Percentiles rank a stretch among this genome's conserved stretches.
phyloP scores from a whole-genome alignment of 2,888 invertebrate species.

The Campaea margaritaria region DNA sequence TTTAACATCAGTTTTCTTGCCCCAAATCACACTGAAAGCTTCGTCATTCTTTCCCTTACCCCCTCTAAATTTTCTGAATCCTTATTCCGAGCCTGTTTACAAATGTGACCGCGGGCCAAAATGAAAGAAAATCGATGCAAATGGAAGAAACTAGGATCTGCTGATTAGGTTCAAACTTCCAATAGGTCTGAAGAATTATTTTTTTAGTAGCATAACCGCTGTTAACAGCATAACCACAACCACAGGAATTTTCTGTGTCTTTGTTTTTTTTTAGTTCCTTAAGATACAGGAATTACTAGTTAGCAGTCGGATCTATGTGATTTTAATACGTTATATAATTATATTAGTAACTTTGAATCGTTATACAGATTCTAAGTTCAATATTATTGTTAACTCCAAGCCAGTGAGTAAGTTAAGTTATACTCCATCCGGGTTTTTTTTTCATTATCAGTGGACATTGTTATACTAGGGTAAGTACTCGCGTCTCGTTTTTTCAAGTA shows the following conservation, averaged over 20 bases:
- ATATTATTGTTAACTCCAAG: too few relatives aligned
- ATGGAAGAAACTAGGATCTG: constrained; percentile 7
- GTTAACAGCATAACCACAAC: neutral
- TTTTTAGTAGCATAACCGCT: neutral
- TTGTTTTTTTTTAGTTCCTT: too few relatives aligned
- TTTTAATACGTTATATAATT: too few relatives aligned
- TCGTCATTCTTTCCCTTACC: neutral
- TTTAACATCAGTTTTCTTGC: too few relatives aligned
- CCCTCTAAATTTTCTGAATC: neutral
- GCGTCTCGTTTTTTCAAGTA: constrained; percentile 25
- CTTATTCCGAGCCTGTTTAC: constrained; percentile 3
- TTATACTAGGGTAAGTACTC: constrained; percentile 15
- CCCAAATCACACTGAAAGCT: neutral
- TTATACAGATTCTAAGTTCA: too few relatives aligned
- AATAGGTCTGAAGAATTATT: constrained; percentile 5
- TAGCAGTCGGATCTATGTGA: too few relatives aligned
- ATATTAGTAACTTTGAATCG: too few relatives aligned
- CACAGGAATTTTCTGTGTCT: too few relatives aligned
- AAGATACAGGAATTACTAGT: too few relatives aligned
- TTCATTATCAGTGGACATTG: too few relatives aligned
- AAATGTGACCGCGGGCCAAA: constrained; percentile 33
- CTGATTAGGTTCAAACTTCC: constrained; percentile 29
- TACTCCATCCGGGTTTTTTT: too few relatives aligned
- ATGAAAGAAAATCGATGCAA: constrained; percentile 35
- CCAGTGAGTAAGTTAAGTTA: too few relatives aligned